phyloP scores from a whole-genome alignment of 2,797 vertebrate genomes.

The Acrossocheilus wenchowensis region DNA sequence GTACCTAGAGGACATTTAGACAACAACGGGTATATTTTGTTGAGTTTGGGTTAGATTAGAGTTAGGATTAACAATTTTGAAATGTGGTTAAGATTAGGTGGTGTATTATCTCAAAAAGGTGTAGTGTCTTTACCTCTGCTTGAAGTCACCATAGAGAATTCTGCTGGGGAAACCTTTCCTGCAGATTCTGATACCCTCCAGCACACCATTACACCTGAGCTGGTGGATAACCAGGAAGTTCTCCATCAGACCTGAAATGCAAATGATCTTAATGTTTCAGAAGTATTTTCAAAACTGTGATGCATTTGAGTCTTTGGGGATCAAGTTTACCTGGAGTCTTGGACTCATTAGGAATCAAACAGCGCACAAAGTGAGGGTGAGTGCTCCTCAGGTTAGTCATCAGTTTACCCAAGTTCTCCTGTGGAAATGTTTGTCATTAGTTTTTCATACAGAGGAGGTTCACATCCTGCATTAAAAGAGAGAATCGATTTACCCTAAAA shows the following conservation, averaged over 20 bases:
- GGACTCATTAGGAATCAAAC: constrained; percentile 90
- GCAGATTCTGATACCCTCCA: constrained; percentile 89
- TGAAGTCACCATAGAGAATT: constrained; percentile 84
- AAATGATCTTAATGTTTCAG: no score
- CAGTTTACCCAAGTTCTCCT: constrained; percentile 92
- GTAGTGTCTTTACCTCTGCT: constrained; percentile 76
- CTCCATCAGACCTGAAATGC: constrained; percentile 84
- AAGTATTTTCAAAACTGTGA: neutral
- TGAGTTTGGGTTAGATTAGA: no score
- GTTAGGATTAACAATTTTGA: no score
- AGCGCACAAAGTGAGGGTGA: constrained; percentile 91
- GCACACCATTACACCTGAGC: constrained; percentile 88
- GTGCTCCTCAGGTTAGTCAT: constrained; percentile 88
- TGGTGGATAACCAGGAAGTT: constrained; percentile 91
- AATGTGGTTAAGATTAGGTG: no score
- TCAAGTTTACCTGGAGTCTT: constrained; percentile 85
- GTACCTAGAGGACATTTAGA: neutral
- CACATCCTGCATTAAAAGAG: neutral
- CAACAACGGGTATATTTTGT: no score
- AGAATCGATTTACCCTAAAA: constrained; percentile 79
- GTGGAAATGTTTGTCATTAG: neutral
- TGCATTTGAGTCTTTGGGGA: no score
- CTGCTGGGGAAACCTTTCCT: constrained; percentile 87
- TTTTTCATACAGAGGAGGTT: constrained; percentile 17
- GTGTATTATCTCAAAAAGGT: no score